Conservation (phyloP, 2,797 vertebrate species). For the Notoglanidium macrostoma region DNA sequence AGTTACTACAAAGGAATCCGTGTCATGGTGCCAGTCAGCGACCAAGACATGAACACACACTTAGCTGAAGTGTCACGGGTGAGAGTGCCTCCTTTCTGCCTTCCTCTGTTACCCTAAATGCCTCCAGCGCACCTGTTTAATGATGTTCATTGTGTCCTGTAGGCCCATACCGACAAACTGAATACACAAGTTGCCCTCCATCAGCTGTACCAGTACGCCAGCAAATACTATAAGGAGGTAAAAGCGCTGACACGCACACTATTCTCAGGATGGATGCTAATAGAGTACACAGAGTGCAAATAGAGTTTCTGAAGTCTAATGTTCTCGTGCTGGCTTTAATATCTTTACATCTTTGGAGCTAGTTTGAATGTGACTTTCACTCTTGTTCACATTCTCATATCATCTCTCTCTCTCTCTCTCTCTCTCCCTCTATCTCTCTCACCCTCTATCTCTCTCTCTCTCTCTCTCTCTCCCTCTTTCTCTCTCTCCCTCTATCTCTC, state of each 20-base stretch:
- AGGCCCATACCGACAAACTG: constrained; percentile 94
- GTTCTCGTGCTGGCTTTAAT: constrained; percentile 9
- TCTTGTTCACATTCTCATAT: constrained; percentile 16
- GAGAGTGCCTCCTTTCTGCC: constrained; percentile 59
- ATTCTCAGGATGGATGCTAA: constrained; percentile 24
- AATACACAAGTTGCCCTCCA: constrained; percentile 93
- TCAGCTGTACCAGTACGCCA: constrained; percentile 96
- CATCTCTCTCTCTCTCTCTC: constrained; percentile 13
- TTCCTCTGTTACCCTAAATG: neutral
- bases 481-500: no score
- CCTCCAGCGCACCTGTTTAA: constrained; percentile 37
- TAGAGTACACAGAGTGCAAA: constrained; percentile 11
- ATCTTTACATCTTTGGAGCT: neutral
- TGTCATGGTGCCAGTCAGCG: constrained; percentile 94
- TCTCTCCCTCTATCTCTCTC: constrained; percentile 14
- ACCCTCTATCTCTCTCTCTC: neutral
- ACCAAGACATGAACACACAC: constrained; percentile 99
- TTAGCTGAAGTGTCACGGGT: constrained; percentile 98
- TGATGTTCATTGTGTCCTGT: constrained; percentile 44
- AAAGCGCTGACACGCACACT: constrained; percentile 55
- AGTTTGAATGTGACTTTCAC: neutral
- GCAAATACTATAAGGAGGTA: constrained; percentile 98
- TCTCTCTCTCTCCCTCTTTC: no score
- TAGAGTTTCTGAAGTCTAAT: constrained; percentile 14
- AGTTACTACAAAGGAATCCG: constrained; percentile 98